Percentiles rank a stretch among this genome's conserved stretches.
Evolutionary conservation across 92 coral and sea anemone species (phyloP).

Genomic region (Parazoanthus atlanticus): DNA sequence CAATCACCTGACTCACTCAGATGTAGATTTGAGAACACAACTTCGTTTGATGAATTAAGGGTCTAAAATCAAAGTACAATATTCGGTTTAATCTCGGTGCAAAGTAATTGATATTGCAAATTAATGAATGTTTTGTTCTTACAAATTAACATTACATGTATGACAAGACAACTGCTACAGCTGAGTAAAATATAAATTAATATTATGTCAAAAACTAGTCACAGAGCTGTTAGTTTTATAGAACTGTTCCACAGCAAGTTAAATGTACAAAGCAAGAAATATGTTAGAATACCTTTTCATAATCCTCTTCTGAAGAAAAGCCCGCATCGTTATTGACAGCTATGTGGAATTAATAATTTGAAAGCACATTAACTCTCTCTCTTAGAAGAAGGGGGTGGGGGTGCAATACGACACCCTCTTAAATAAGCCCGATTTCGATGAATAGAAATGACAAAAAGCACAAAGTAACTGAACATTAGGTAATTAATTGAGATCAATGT

Average conservation of each 20-base stretch:
- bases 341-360: neutral
- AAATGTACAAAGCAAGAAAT: neutral
- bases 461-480: too few species aligned
- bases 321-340: neutral
- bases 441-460: too few species aligned
- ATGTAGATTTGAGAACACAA: neutral
- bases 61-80: neutral
- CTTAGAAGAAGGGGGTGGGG: too few species aligned
- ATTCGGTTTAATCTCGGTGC: neutral
- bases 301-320: neutral
- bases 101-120: neutral
- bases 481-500: too few species aligned
- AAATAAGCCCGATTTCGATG: too few species aligned
- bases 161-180: neutral
- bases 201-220: neutral
- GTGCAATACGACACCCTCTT: too few species aligned
- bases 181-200: neutral
- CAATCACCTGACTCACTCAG: too few species aligned
- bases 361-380: too few species aligned
- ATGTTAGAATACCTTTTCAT: neutral
- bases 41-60: constrained; percentile 11
- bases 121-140: too few species aligned
- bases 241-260: neutral
- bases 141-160: neutral
- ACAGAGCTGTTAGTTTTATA: neutral